Percentiles rank a stretch among this genome's conserved stretches.
phyloP scores from a whole-genome alignment of 2,888 invertebrate genomes.

The Apamea monoglypha region DNA sequence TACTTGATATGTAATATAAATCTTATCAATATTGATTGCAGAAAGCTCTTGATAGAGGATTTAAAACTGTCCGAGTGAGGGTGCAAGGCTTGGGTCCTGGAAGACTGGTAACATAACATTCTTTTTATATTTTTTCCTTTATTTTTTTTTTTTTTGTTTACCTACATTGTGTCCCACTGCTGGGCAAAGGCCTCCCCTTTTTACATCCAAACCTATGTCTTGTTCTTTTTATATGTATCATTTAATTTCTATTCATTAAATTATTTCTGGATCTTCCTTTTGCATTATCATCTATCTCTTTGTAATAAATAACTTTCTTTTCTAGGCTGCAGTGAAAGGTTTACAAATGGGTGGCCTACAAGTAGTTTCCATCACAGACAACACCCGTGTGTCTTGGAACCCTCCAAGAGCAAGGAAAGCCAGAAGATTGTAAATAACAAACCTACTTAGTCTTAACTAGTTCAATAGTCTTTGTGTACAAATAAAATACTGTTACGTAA shows the following conservation, averaged over 20 bases:
- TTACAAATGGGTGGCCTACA: conserved; percentile 97
- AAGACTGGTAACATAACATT: conserved; percentile 92
- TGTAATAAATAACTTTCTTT: conserved; percentile 35
- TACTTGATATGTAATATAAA: not conserved
- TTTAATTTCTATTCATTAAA: not conserved
- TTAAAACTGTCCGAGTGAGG: conserved; percentile 93
- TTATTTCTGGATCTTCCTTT: not conserved
- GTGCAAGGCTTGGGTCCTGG: conserved; percentile 97
- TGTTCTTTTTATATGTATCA: not conserved
- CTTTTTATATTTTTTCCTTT: not conserved
- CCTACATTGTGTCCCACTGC: too few relatives aligned
- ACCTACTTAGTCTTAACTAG: conserved; percentile 59
- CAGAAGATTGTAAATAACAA: conserved; percentile 92
- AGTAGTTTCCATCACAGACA: conserved; percentile 98
- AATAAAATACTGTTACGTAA: conserved; percentile 57
- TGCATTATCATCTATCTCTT: not conserved
- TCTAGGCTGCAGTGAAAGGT: conserved; percentile 97
- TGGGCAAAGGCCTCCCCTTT: too few relatives aligned
- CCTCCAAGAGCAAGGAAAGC: conserved; percentile 96
- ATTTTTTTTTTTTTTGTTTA: too few relatives aligned
- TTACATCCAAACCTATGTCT: too few relatives aligned
- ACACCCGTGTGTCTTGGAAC: conserved; percentile 95
- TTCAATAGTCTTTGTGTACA: conserved; percentile 54
- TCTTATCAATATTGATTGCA: conserved; percentile 80
- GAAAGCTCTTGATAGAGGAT: conserved; percentile 93